phyloP scores from a whole-genome alignment of 2,113 vertebrate species.

The Semnornis frantzii region DNA sequence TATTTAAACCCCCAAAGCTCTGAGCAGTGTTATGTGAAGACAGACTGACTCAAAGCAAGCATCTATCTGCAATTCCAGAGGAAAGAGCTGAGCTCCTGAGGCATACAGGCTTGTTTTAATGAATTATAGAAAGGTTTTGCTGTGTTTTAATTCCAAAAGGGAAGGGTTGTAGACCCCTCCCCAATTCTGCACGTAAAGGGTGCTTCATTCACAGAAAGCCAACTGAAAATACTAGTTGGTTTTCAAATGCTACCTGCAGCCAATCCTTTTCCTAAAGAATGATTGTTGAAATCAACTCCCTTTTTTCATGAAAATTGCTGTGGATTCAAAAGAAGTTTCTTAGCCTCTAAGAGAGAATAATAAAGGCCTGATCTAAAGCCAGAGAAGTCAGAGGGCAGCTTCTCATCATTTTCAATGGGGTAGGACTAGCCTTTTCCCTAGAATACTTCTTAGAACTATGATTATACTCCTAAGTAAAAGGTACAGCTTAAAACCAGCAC shows the following conservation, averaged over 20 bases:
- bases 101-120: not conserved
- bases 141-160: not conserved
- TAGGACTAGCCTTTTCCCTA: not conserved
- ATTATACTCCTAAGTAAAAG: not conserved
- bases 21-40: not conserved
- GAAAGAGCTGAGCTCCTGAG: not conserved
- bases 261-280: not conserved
- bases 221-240: not conserved
- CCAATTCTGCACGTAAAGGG: not conserved
- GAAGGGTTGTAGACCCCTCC: not conserved
- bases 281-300: not conserved
- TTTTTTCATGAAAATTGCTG: not conserved
- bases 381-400: not conserved
- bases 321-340: not conserved
- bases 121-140: not conserved
- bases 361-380: not conserved
- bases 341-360: not conserved
- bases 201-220: not conserved
- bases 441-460: not conserved
- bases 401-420: not conserved
- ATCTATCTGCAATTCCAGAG: not conserved
- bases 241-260: not conserved
- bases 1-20: not conserved
- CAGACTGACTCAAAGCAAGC: not conserved
- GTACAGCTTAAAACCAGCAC: not conserved